These are phyloP conservation scores for Leucozona laternaria DNA, from an alignment of 2,888 invertebrate genomes.

Conservation along the genomic window DNA sequence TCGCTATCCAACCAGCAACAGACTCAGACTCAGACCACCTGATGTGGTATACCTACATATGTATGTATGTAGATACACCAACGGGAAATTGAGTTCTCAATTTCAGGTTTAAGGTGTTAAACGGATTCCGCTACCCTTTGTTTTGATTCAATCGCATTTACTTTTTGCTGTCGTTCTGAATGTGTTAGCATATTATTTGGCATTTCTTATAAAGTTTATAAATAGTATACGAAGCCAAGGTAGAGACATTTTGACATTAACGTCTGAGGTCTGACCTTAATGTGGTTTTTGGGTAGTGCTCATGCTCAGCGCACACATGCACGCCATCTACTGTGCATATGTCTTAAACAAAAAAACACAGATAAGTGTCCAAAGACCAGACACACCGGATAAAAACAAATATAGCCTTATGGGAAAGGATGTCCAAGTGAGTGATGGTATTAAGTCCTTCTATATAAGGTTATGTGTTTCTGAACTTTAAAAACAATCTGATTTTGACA, in stretches of 20 bases:
- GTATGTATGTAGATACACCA: too few species aligned
- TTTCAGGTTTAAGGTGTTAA: constrained; percentile 70
- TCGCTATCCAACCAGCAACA: neutral
- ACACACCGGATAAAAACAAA: constrained; percentile 35
- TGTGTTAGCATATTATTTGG: constrained; percentile 28
- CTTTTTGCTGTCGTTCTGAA: constrained; percentile 2
- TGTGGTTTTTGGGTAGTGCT: neutral
- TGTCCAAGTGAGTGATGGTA: constrained; percentile 47
- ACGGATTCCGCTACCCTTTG: constrained; percentile 47
- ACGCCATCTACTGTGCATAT: neutral
- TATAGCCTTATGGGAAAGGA: constrained; percentile 18
- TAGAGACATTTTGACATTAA: constrained; percentile 22
- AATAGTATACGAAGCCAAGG: neutral
- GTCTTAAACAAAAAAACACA: neutral
- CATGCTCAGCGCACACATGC: neutral
- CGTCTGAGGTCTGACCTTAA: constrained; percentile 1
- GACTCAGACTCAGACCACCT: constrained; percentile 54
- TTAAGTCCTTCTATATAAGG: constrained; percentile 50
- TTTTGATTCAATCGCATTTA: constrained; percentile 14
- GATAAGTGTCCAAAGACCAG: constrained; percentile 13
- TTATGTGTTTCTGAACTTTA: constrained; percentile 36
- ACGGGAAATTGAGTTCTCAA: constrained; percentile 63
- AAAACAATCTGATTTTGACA: constrained; percentile 26
- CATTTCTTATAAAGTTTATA: constrained; percentile 1
- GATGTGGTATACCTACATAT: constrained; percentile 48